Conservation (phyloP, 2,888 invertebrate genomes). For the Plagiodera versicolora region DNA sequence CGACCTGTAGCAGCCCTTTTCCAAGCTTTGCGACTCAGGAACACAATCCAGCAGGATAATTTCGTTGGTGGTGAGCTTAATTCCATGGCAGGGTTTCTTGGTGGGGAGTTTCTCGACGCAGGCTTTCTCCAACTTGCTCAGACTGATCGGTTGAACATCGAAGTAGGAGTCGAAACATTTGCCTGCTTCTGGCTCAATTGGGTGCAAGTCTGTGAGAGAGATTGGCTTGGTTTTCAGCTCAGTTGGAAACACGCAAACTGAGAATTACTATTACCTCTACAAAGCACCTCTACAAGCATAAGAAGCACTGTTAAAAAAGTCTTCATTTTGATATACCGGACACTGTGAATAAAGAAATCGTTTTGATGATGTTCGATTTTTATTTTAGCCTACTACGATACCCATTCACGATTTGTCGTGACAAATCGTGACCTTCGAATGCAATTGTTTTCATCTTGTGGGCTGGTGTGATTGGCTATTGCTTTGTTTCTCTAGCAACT, state of each 20-base stretch:
- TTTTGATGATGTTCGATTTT: not conserved
- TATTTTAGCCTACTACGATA: not conserved
- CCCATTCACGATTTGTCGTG: not conserved
- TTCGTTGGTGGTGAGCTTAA: conserved; percentile 15
- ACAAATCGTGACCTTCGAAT: not conserved
- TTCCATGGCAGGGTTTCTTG: conserved; percentile 15
- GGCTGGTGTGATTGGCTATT: not conserved
- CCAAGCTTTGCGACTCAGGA: not conserved
- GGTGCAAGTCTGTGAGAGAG: conserved; percentile 18
- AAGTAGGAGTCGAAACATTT: conserved; percentile 22
- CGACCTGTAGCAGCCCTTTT: conserved; percentile 18
- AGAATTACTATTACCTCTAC: not conserved
- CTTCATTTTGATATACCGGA: not conserved
- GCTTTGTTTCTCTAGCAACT: not conserved
- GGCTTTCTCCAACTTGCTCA: conserved; percentile 19
- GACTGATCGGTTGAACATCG: conserved; percentile 22
- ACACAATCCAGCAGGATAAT: conserved; percentile 16
- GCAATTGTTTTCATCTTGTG: not conserved
- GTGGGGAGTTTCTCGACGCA: conserved; percentile 19
- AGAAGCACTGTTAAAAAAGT: not conserved
- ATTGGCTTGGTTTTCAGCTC: no score
- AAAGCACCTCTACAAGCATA: not conserved
- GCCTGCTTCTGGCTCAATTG: conserved; percentile 15
- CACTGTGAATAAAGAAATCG: not conserved
- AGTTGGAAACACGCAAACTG: no score